These are phyloP conservation scores for Coryphaenoides rupestris DNA, from an alignment of 2,113 vertebrate genomes.

Conservation along the genomic window DNA sequence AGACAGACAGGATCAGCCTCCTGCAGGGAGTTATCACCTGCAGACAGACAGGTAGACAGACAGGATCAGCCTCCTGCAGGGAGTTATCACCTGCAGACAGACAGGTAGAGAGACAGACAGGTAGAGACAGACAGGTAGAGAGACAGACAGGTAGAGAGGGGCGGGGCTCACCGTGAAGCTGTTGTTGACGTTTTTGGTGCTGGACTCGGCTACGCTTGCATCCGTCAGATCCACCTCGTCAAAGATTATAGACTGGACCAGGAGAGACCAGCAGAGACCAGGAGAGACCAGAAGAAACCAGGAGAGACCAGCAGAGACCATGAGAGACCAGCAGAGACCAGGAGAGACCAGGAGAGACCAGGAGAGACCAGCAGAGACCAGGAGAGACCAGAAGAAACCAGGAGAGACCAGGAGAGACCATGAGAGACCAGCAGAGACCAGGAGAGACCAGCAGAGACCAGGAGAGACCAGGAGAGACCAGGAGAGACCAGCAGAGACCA, in stretches of 20 bases:
- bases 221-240: conserved; percentile 96
- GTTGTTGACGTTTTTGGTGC: conserved; percentile 98
- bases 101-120: background rate
- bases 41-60: background rate
- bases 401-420: conserved; percentile 10
- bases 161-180: conserved; percentile 90
- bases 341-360: background rate
- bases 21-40: background rate
- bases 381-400: too few species aligned
- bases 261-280: background rate
- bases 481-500: too few species aligned
- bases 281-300: background rate
- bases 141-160: background rate
- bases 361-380: background rate
- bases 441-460: background rate
- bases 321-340: background rate
- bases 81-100: background rate
- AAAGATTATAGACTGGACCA: conserved; percentile 92
- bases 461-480: background rate
- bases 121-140: background rate
- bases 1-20: too few species aligned
- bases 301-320: background rate
- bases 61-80: background rate
- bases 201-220: conserved; percentile 95
- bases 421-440: background rate